Evolutionary conservation across 2,797 vertebrate genomes (phyloP), one percentile per base, ranked within the genome.

Genomic region (Rhyacichthys aspro): DNA sequence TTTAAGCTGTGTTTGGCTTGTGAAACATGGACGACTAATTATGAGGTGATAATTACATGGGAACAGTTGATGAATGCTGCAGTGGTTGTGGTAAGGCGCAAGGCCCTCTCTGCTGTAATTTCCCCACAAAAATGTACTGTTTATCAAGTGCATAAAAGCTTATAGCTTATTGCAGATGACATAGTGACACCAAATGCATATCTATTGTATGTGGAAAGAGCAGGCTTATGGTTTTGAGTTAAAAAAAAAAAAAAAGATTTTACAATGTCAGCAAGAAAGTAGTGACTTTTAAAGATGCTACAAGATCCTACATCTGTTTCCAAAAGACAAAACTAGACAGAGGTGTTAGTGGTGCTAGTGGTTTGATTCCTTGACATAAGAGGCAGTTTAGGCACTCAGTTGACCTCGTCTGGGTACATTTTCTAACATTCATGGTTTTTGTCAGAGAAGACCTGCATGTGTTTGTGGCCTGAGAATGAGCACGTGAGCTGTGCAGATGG

Each of bases 21-120:
- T 74, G 74, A 79, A 84, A 80, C 52, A 44, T 19, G 45, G 55
- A 62, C 50, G 19, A 53, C 53, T 76, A 84, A 85, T 84, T 79
- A 81, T 28, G 74, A 79, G 66, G 81, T 78, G 79, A 82, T 78
- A 81, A 87, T 86, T 80, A 75, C 56, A 38, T 49, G 38, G 54
- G 59, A 42, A 50, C 63, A 74, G 72, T 57, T 70, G 75, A 79
- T 76, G 64, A 76, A 48, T 42, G 66, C 53, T 12, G 41, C 45
- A 1, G 50, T 46, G 48, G 43, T 50, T 57, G 42, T 52, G 41
- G 70, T 58, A 43, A 45, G 59, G 49, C 76, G 63, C 46, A 53
- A 55, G 52, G 45, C 15, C 44, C 52, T 44, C 32, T 36, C 38
- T 39, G 39, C 16, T 55, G 18, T 55, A 57, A 34, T 49, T 68